Conservation (phyloP, 92 coral and sea anemone species). For the Porites cylindrica region DNA sequence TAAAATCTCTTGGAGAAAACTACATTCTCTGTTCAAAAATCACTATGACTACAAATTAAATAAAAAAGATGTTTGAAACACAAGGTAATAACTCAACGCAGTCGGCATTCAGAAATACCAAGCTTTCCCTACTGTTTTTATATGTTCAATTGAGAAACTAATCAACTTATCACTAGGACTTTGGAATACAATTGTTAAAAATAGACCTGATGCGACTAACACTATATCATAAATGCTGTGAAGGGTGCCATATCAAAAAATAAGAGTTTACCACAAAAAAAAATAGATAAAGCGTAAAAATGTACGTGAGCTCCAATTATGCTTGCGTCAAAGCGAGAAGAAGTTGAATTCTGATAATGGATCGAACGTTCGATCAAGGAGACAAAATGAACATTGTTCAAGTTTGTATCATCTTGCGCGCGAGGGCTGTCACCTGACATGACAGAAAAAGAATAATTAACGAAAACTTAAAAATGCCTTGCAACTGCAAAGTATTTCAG, state of each 20-base stretch:
- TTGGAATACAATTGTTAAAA: neutral
- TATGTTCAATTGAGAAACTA: conserved; percentile 43
- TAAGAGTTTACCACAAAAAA: neutral
- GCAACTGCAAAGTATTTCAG: neutral
- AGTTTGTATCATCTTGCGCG: conserved; percentile 13
- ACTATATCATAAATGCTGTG: neutral
- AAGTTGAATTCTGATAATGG: neutral
- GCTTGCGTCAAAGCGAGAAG: neutral
- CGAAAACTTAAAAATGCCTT: conserved; percentile 10
- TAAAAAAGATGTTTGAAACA: no score
- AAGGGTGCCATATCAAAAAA: neutral
- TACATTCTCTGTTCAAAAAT: neutral
- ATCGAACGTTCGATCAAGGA: conserved; percentile 3
- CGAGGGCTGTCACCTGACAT: conserved; percentile 30
- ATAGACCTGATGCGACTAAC: neutral
- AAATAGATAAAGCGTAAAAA: neutral
- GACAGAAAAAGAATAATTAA: conserved; percentile 16
- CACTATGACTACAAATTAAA: neutral
- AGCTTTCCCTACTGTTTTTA: conserved; percentile 19
- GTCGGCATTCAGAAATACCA: neutral
- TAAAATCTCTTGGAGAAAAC: neutral
- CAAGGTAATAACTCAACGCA: neutral
- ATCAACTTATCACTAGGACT: conserved; percentile 55
- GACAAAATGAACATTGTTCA: conserved; percentile 4
- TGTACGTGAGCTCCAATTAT: neutral